These are phyloP conservation scores for Odocoileus hemionus DNA, from an alignment of 2,113 vertebrate genomes.

Conservation along the genomic window DNA sequence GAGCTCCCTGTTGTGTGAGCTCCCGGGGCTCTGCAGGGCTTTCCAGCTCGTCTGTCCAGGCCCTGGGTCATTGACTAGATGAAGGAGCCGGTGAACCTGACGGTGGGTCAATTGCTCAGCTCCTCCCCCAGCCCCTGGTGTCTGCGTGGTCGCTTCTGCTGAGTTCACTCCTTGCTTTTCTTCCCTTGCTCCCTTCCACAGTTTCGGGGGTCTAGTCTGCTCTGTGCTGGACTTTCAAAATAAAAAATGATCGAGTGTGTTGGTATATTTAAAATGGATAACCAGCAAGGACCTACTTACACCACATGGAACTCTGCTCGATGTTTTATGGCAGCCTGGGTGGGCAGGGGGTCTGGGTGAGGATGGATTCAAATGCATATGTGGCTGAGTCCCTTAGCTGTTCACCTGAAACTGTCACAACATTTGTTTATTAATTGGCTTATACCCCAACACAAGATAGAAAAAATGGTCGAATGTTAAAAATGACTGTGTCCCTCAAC, in stretches of 20 bases:
- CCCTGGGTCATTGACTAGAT: fast-evolving
- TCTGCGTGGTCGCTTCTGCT: fast-evolving
- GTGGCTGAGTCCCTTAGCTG: background rate
- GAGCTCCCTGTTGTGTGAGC: background rate
- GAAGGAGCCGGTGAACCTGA: background rate
- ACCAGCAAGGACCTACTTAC: background rate
- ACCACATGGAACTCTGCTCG: background rate
- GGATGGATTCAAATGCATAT: background rate
- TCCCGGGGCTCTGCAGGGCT: background rate
- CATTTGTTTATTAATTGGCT: background rate
- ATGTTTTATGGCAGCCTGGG: background rate
- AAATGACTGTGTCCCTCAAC: background rate
- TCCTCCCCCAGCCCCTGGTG: background rate
- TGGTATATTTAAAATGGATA: background rate
- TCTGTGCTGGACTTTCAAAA: background rate
- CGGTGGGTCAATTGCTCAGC: fast-evolving
- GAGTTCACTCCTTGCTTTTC: background rate
- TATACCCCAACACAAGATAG: background rate
- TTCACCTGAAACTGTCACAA: background rate
- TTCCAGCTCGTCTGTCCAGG: background rate
- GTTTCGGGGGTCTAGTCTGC: background rate
- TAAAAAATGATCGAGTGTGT: fast-evolving
- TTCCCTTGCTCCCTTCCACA: too few relatives aligned
- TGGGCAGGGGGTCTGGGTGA: background rate
- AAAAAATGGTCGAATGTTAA: background rate